Evolutionary conservation across 1,140 invertebrate species (phyloP), one percentile per base, ranked within the genome.

Genomic region (Heliconius hewitsoni): DNA sequence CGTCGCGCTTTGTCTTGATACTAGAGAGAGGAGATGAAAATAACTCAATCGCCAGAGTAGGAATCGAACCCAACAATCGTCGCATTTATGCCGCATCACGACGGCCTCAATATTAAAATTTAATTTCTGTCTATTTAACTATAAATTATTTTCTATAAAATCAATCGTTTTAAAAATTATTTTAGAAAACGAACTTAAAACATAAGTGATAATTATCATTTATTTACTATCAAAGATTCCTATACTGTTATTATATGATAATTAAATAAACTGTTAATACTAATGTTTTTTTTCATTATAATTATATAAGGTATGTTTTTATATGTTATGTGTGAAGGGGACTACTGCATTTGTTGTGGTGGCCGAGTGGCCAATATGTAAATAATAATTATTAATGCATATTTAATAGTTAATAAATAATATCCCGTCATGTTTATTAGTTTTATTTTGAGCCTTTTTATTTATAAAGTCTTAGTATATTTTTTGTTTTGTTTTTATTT

Each of bases 361-460:
- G 74, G 52, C 74, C 4, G 8, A 13, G 11, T 42, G 74, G 74
- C 55, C 55, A 66, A 37, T 52, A 52, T 81, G 79, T 81, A 81
- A 81, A 66, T 66, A 66, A 81, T 81, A 81, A 81, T 77, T 73
- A 81, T 60, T 80, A 74, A 66, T 76, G 60, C 55, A 66, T 76
- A 76, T 52, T 80, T 57, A 73, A 73, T 78, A 78, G 79, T 77
- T 81, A 81, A 74, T 74, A 77, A 81, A 81, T 81, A 81, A 91
- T 74, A 81, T 46, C 71, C 76, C 72, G 74, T 74, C 57, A 74
- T 70, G 39, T 30, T 81, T 55, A 11, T n/a, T 39, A 60, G 19
- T 81, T 81, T 78, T 76, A 78, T 81, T 79, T 76, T 23, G 8
- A 60, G n/a, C 55, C n/a, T 60, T 60, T 11, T 18, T 52, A 52